Evolutionary conservation across 2,888 invertebrate genomes (phyloP).

Genomic region (Eupithecia pulchellata): DNA sequence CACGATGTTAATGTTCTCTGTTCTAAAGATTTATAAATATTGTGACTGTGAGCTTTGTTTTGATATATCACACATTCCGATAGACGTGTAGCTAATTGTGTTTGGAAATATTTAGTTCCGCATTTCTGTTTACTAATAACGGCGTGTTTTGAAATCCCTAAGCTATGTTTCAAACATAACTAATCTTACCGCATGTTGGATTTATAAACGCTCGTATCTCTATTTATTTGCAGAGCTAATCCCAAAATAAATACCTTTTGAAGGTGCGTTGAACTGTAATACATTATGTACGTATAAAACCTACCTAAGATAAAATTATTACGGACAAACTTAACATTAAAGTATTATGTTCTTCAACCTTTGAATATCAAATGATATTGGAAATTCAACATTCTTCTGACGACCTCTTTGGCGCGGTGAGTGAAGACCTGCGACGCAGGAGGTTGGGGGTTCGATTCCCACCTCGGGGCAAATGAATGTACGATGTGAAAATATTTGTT

Average conservation of each 20-base stretch:
- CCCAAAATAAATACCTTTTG: slow-evolving; percentile 32
- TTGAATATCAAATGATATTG: background rate
- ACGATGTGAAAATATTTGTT: too few relatives aligned
- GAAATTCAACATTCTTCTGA: background rate
- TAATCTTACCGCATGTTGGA: slow-evolving; percentile 15
- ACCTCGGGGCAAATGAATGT: too few relatives aligned
- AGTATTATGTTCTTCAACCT: background rate
- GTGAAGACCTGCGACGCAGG: too few relatives aligned
- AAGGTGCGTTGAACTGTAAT: slow-evolving; percentile 31
- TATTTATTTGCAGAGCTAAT: slow-evolving; percentile 25
- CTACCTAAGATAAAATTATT: background rate
- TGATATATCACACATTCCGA: background rate
- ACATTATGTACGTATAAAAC: background rate
- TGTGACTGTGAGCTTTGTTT: background rate
- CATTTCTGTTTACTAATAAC: slow-evolving; percentile 12
- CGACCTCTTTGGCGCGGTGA: too few relatives aligned
- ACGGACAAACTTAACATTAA: background rate
- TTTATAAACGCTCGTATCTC: slow-evolving; percentile 22
- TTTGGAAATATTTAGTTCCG: background rate
- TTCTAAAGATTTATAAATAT: background rate
- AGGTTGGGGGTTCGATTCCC: too few relatives aligned
- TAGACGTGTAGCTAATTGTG: slow-evolving; percentile 2
- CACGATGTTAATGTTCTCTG: background rate
- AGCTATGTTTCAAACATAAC: slow-evolving; percentile 8
- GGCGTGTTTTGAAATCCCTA: slow-evolving; percentile 7